Evolutionary conservation across 2,888 invertebrate species (phyloP).

Genomic region (Dorcus hopei): DNA sequence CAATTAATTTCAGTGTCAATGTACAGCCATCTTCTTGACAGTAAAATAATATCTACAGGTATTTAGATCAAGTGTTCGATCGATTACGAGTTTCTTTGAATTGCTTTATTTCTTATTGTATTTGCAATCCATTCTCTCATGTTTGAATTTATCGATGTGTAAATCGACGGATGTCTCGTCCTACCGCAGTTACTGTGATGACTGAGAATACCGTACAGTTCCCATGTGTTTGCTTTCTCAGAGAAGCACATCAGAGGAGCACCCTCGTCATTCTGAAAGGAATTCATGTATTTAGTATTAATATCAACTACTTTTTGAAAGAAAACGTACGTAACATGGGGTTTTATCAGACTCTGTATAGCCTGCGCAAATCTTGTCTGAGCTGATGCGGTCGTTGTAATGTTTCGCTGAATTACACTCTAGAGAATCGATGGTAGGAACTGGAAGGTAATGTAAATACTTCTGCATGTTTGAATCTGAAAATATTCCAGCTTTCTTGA

Average conservation of each 20-base stretch:
- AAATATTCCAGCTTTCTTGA: constrained; percentile 11
- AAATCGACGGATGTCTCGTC: constrained; percentile 57
- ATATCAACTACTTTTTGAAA: background rate
- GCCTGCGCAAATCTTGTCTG: constrained; percentile 59
- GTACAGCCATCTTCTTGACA: background rate
- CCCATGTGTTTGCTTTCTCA: constrained; percentile 54
- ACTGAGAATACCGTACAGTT: constrained; percentile 59
- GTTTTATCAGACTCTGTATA: constrained; percentile 55
- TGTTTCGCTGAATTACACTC: constrained; percentile 62
- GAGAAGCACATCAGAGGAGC: constrained; percentile 62
- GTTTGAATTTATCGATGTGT: constrained; percentile 48
- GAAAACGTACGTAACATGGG: constrained; percentile 58
- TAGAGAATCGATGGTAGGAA: constrained; percentile 53
- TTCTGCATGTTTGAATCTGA: constrained; percentile 50
- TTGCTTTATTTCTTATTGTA: constrained; percentile 42
- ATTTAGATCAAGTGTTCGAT: background rate
- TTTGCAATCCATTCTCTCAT: constrained; percentile 49
- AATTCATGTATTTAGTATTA: constrained; percentile 4
- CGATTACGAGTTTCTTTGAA: constrained; percentile 15
- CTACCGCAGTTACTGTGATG: constrained; percentile 60
- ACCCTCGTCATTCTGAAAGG: constrained; percentile 62
- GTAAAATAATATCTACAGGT: constrained; percentile 10
- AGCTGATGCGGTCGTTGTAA: constrained; percentile 58
- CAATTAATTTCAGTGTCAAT: background rate
- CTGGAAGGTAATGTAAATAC: constrained; percentile 54